Evolutionary conservation across 2,797 vertebrate species (phyloP), one percentile per base, ranked within the genome.

Genomic region (Australoheros facetus): DNA sequence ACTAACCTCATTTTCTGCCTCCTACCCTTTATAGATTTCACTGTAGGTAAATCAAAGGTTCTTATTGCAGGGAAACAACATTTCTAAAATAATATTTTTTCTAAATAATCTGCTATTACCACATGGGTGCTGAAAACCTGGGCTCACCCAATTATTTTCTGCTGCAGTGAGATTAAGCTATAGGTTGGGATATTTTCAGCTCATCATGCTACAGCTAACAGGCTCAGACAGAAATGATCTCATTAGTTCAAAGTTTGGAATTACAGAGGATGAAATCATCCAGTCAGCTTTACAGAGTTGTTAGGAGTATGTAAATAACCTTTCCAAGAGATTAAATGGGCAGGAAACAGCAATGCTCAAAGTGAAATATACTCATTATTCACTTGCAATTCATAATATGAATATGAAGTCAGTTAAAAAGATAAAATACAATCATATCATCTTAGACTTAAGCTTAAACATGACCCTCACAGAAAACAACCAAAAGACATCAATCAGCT

Each of bases 211-310:
- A 48, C 21, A 45, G 42, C 21, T 0, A 1, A 1, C 16, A 4
- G 56, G 7, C 71, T 82, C 86, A 79, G 78, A 88, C 82, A 89
- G 84, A 82, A 85, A 83, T 88, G 19, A 92, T 78, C 74, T 81
- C 78, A 77, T 60, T 66, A 60, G 86, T 86, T 83, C 66, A 84
- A 85, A 56, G 11, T 57, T 83, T 85, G 19, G 42, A 87, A 93
- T 91, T 89, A 91, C 12, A 85, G 71, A 73, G 70, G 78, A 59
- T 75, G 57, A 58, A 85, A 87, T 72, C 32, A 53, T 88, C 71
- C 75, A 78, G 71, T 89, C 88, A 85, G 70, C 74, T 88, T 76
- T 77, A 45, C 77, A 77, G 42, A 53, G 55, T 74, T 86, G 21
- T 45, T 39, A 82, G 13, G 60, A 58, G 58, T 51, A 62, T 73